Evolutionary conservation across 1,140 invertebrate genomes (phyloP).

Genomic region (Thalassaphorura encarpata): DNA sequence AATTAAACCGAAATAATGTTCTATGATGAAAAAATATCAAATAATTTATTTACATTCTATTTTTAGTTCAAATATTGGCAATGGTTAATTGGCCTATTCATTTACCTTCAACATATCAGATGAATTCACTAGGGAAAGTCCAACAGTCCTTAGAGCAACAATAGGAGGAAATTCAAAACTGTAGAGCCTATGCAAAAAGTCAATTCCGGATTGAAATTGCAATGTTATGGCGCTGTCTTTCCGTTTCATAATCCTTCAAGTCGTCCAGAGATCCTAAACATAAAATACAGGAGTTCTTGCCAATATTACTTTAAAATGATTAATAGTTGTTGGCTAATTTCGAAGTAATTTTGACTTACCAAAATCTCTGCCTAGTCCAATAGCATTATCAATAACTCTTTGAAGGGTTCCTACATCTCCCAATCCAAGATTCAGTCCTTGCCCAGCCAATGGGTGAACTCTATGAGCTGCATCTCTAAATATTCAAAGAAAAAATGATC

Average conservation of each 20-base stretch:
- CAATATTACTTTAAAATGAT: too few species aligned
- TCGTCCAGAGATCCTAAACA: conserved; percentile 46
- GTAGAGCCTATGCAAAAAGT: conserved; percentile 79
- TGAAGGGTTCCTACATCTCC: conserved; percentile 73
- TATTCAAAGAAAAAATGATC: conserved; percentile 18
- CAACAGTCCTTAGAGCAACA: conserved; percentile 71
- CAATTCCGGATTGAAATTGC: conserved; percentile 77
- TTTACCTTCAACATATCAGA: conserved; percentile 64
- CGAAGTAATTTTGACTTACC: too few species aligned
- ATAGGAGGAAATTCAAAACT: conserved; percentile 61
- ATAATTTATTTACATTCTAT: not conserved
- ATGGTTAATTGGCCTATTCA: not conserved
- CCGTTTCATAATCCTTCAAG: conserved; percentile 75
- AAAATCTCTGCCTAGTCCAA: conserved; percentile 60
- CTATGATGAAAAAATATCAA: not conserved
- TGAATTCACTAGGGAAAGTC: conserved; percentile 71
- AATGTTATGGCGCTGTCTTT: conserved; percentile 72
- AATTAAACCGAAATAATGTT: not conserved
- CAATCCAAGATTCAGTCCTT: conserved; percentile 95
- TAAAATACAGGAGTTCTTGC: conserved; percentile 1
- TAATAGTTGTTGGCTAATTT: conserved; percentile 31
- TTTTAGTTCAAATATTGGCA: not conserved
- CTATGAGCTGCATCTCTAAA: conserved; percentile 88
- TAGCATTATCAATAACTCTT: conserved; percentile 54
- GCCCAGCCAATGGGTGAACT: conserved; percentile 91